Base-by-base conservation (phyloP, 2,113 vertebrate species). In the Riparia riparia region DNA sequence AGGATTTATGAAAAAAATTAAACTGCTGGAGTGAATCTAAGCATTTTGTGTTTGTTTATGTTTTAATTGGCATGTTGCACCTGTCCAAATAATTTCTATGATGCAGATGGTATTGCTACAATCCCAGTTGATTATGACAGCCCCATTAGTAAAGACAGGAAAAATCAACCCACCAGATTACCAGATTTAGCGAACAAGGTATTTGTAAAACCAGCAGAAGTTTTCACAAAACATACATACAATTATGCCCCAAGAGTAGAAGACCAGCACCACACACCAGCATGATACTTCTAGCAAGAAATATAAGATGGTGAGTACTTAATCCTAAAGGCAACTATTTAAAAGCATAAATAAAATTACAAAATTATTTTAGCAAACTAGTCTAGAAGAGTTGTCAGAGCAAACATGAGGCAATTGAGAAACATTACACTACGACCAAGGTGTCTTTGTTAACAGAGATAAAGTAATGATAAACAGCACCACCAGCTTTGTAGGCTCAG, bases 41-140 rank as follows among this genome's bases (percentile, higher is more conserved):
- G 28, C 8, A 42, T 88, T 96, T 93, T 86, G 24, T 60, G 64
- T 94, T 93, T 90, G 91, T 79, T 95, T 56, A 45, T 32, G 6
- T 73, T 86, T 80, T 90, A 86, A 69, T 53, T 78, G 77, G 50
- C 6, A 14, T 7, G 5, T 78, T 82, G 50, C 69, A 90, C 77
- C 53, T 93, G 61, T 32, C 56, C 78, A 92, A 91, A 44, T 45
- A 1, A 25, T 44, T 91, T 86, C 32, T 41, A 8, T 44, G 32
- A 44, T 77, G 5, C 70, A 91, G 68, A 90, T 83, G 60, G 13
- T n/a, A 39, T 87, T 74, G 19, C 7, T 28, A 17, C 6, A 51
- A 56, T 76, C 41, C 18, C 6, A 42, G 10, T 12, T 42, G 74
- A 63, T 26, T 74, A 65, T 1, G 1, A 76, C 32, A 72, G 3